These are phyloP conservation scores for Rhyacichthys aspro DNA, from an alignment of 2,797 vertebrate species.

Conservation along the genomic window DNA sequence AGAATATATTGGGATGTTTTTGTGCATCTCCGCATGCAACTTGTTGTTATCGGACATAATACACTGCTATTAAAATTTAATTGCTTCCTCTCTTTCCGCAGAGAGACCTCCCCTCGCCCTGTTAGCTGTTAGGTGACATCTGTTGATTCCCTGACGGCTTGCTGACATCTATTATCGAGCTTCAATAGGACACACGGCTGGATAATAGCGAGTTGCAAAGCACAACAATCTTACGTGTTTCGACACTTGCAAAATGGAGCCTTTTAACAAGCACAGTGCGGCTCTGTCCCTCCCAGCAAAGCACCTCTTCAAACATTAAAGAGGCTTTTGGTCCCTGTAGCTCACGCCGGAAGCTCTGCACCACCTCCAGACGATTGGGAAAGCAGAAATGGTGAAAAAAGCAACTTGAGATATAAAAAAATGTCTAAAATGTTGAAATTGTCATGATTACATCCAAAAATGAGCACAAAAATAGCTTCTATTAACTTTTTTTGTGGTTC, in stretches of 20 bases:
- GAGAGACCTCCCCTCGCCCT: conserved; percentile 3
- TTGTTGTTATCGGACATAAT: conserved; percentile 25
- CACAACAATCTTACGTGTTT: conserved; percentile 7
- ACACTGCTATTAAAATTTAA: conserved; percentile 11
- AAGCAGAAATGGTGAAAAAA: conserved; percentile 2
- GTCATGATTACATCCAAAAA: too few relatives aligned
- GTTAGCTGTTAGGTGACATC: conserved; percentile 20
- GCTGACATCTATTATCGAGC: conserved; percentile 24
- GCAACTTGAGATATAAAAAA: conserved; percentile 15
- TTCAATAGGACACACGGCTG: conserved; percentile 21
- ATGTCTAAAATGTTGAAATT: background rate
- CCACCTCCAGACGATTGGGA: background rate
- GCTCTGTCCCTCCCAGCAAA: conserved; percentile 17
- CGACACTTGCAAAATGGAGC: conserved; percentile 4
- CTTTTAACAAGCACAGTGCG: conserved; percentile 16
- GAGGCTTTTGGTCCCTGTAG: conserved; percentile 14
- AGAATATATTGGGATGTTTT: conserved; percentile 4
- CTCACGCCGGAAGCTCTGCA: conserved; percentile 11
- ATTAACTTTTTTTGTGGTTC: too few relatives aligned
- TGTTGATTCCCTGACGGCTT: conserved; percentile 10
- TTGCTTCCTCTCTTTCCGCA: background rate
- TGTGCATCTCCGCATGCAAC: background rate
- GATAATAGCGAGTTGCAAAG: conserved; percentile 24
- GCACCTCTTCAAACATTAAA: conserved; percentile 34
- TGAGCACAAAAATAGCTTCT: too few relatives aligned